Base-by-base conservation (phyloP, 2,113 vertebrate species). In the Bucco capensis region DNA sequence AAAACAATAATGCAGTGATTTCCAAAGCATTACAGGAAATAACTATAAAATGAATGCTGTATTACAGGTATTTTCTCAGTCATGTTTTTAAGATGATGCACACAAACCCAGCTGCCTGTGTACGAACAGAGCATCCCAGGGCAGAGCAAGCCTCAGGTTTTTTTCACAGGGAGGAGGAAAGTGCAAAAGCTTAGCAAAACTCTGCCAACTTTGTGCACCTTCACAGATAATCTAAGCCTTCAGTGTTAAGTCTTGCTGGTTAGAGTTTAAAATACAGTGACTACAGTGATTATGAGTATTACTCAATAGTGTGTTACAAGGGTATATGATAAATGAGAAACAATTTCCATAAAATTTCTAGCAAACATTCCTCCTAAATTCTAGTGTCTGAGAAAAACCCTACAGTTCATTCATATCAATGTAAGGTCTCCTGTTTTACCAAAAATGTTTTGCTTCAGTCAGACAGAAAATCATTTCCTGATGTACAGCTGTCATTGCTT, bases 401-500 rank as follows among this genome's bases (percentile, higher is more conserved):
- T 40, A 33, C 10, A 51, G 31, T n/a, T 85, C 53, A 76, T 60
- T 76, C n/a, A 57, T 24, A 56, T 22, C 16, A 46, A 10, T 6
- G 27, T 19, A 56, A 72, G 18, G 12, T 44, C 65, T 78, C 44
- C n/a, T 3, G 7, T 18, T 70, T 50, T 73, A 70, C 72, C 67
- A 62, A 27, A 24, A 35, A 31, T 42, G 9, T 24, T 86, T 47
- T 69, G 37, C 27, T 70, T 94, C 47, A 42, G 33, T 65, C 71
- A 79, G 33, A 60, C 3, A 92, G 91, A 89, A 81, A 94, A 91
- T 85, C 21, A 94, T 50, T 92, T 89, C 83, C 83, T 93, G 92
- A 95, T 83, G 69, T 74, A 77, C 95, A 96, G 88, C 92, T 96
- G 81, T 92, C 94, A 94, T 31, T 62, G 67, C 85, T 92, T 92